phyloP scores from a whole-genome alignment of 2,113 vertebrate species.

The Rhea pennata region DNA sequence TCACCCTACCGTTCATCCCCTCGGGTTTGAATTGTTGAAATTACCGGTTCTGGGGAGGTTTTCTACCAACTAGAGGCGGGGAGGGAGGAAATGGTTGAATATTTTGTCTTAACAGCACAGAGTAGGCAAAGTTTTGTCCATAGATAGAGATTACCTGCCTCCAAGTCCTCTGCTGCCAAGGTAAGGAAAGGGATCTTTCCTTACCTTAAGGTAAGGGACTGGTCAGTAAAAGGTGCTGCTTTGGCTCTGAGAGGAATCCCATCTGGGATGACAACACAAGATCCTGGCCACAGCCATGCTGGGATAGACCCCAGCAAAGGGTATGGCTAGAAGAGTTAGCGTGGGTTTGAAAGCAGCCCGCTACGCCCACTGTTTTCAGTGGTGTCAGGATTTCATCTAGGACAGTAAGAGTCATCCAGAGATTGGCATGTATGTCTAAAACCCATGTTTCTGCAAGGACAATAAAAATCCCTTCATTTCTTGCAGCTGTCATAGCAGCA shows the following conservation, averaged over 20 bases:
- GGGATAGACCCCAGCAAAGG: neutral
- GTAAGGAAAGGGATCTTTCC: neutral
- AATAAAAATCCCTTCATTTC: neutral
- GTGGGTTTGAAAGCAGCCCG: neutral
- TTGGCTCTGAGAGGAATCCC: neutral
- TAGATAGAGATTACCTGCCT: rapidly evolving
- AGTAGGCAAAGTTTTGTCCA: neutral
- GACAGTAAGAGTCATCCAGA: neutral
- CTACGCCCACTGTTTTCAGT: neutral
- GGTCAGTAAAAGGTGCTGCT: rapidly evolving
- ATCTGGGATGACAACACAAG: no score
- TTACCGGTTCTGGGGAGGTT: no score
- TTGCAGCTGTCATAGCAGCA: neutral
- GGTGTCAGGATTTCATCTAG: neutral
- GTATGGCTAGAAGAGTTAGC: neutral
- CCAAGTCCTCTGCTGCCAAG: rapidly evolving
- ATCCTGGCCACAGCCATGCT: neutral
- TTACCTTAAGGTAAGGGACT: neutral
- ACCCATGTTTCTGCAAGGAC: neutral
- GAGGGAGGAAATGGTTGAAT: neutral
- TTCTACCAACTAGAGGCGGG: no score
- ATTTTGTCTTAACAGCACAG: rapidly evolving
- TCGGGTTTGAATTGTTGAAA: no score
- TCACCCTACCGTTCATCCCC: no score
- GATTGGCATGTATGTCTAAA: neutral